Conservation (phyloP, 1,140 invertebrate species). For the Eciton burchellii region DNA sequence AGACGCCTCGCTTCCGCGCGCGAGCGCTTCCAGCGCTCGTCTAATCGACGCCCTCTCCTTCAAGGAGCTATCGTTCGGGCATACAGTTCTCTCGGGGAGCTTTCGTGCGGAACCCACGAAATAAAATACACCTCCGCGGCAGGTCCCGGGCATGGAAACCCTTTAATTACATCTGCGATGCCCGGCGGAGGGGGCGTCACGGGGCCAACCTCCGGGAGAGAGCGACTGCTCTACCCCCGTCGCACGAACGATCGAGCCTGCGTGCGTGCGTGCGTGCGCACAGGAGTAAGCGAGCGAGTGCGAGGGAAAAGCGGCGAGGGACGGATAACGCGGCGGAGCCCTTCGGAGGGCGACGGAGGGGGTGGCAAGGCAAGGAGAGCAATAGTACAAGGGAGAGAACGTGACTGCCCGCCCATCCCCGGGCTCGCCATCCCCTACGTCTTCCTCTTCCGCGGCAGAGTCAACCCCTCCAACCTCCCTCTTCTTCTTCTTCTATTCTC, state of each 20-base stretch:
- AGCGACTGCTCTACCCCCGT: slow-evolving; percentile 24
- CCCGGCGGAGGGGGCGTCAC: slow-evolving; percentile 13
- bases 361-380: background rate
- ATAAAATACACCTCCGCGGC: slow-evolving; percentile 25
- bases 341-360: slow-evolving; percentile 20
- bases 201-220: slow-evolving; percentile 34
- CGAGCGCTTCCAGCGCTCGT: background rate
- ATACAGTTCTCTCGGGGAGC: too few relatives aligned
- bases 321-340: background rate
- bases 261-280: slow-evolving; percentile 6
- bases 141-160: slow-evolving; percentile 16
- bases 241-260: slow-evolving; percentile 1
- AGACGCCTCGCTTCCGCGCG: too few relatives aligned
- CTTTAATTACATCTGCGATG: slow-evolving; percentile 42
- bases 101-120: slow-evolving; percentile 26
- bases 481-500: slow-evolving; percentile 4
- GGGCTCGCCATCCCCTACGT: background rate
- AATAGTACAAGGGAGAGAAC: slow-evolving; percentile 15
- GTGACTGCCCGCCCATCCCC: slow-evolving; percentile 54
- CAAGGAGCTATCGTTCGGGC: background rate
- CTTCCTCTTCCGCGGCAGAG: background rate
- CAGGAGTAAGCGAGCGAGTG: background rate
- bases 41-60: slow-evolving; percentile 1
- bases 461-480: slow-evolving; percentile 32
- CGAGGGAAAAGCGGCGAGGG: background rate